These are phyloP conservation scores for Lates japonicus DNA, from an alignment of 2,797 vertebrate genomes.

Conservation along the genomic window DNA sequence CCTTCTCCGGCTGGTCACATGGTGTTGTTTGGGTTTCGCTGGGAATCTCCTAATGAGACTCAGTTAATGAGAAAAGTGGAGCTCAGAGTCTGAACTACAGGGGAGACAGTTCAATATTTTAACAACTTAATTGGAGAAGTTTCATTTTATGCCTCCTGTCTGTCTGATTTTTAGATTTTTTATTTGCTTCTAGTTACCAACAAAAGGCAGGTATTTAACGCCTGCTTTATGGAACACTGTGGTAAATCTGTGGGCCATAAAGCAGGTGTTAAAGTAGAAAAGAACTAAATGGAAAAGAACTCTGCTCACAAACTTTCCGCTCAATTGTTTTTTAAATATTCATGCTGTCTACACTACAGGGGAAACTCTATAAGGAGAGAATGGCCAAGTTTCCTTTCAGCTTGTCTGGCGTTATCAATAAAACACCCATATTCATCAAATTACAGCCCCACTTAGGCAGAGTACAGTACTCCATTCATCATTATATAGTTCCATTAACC, in stretches of 20 bases:
- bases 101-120: not conserved
- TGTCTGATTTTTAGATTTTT: not conserved
- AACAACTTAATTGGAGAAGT: not conserved
- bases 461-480: constrained; percentile 7
- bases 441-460: constrained; percentile 40
- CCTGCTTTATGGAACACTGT: not conserved
- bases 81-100: not conserved
- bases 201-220: not conserved
- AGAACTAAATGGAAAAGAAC: not conserved
- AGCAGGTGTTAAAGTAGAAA: not conserved
- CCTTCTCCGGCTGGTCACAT: not conserved
- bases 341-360: constrained; percentile 32
- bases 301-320: constrained; percentile 9
- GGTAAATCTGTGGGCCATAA: not conserved
- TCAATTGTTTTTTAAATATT: constrained; percentile 64
- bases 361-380: constrained; percentile 63
- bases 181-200: no score
- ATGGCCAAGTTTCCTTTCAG: constrained; percentile 49
- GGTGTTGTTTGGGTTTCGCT: constrained; percentile 41
- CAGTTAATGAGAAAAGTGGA: constrained; percentile 5
- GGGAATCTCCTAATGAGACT: constrained; percentile 23
- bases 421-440: constrained; percentile 63
- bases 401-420: constrained; percentile 47
- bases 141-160: not conserved
- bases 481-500: constrained; percentile 1